phyloP scores from a whole-genome alignment of 2,888 invertebrate genomes.

The Mesorhabditis spiculigera region DNA sequence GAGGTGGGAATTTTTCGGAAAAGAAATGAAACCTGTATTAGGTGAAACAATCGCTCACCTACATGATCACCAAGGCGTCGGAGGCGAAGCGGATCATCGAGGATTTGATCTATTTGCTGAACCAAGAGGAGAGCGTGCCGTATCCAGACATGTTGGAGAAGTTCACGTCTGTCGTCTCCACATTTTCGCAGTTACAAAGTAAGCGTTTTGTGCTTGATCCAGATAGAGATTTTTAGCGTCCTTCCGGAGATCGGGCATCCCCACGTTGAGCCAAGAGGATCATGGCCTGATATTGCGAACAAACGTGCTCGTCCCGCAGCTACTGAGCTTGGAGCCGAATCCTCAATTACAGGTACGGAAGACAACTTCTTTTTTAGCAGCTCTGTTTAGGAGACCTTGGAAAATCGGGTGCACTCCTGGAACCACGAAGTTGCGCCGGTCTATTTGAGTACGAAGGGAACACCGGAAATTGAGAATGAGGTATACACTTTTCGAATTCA shows the following conservation, averaged over 20 bases:
- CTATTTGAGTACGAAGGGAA: conserved; percentile 37
- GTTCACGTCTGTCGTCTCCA: conserved; percentile 39
- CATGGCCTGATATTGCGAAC: conserved; percentile 37
- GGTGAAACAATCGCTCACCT: conserved; percentile 21
- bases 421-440: conserved; percentile 53
- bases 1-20: conserved; percentile 16
- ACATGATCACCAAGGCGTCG: conserved; percentile 25
- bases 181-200: conserved; percentile 40
- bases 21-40: not conserved
- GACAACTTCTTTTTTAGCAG: not conserved
- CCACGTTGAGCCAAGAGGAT: conserved; percentile 27
- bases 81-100: conserved; percentile 38
- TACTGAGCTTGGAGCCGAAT: conserved; percentile 44
- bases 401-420: conserved; percentile 42
- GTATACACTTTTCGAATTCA: conserved; percentile 11
- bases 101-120: conserved; percentile 34
- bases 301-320: conserved; percentile 45
- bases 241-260: not conserved
- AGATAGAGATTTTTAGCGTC: conserved; percentile 7
- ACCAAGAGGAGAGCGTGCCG: conserved; percentile 37
- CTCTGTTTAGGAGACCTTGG: conserved; percentile 35
- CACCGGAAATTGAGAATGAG: conserved; percentile 30
- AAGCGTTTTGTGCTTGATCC: not conserved
- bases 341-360: conserved; percentile 23
- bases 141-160: conserved; percentile 50